Conservation (phyloP, 30 jellyfish, hydroid and myxozoan species). For the Pelagia noctiluca region DNA sequence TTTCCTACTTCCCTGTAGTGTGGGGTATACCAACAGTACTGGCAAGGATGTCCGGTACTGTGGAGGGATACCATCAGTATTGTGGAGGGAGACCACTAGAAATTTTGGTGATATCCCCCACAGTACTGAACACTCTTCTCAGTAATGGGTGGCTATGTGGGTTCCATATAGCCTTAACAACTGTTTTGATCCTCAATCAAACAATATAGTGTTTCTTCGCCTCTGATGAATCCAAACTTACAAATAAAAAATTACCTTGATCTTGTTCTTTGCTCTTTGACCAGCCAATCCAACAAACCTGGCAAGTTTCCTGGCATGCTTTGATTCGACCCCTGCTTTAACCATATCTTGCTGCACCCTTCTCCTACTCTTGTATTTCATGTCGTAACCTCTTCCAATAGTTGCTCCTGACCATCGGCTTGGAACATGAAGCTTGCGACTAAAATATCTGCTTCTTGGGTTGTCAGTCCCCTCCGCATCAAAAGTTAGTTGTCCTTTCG, state of each 20-base stretch:
- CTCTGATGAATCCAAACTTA: neutral
- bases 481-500: constrained; percentile 69
- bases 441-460: constrained; percentile 66
- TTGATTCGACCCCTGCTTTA: constrained; percentile 18
- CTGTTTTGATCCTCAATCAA: neutral
- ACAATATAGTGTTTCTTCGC: neutral
- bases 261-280: constrained; percentile 11
- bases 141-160: no score
- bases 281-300: constrained; percentile 69
- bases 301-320: constrained; percentile 46
- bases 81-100: no score
- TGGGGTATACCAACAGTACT: no score
- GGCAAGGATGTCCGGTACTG: no score
- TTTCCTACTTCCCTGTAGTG: no score
- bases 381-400: constrained; percentile 81
- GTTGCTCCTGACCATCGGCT: constrained; percentile 76
- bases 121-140: no score
- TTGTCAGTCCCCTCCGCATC: constrained; percentile 82
- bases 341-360: constrained; percentile 50
- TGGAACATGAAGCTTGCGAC: constrained; percentile 73
- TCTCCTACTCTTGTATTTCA: constrained; percentile 47
- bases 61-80: no score
- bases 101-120: no score
- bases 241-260: constrained; percentile 13
- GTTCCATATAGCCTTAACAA: no score